phyloP scores from a whole-genome alignment of 2,113 vertebrate genomes.

The Hypomesus transpacificus region DNA sequence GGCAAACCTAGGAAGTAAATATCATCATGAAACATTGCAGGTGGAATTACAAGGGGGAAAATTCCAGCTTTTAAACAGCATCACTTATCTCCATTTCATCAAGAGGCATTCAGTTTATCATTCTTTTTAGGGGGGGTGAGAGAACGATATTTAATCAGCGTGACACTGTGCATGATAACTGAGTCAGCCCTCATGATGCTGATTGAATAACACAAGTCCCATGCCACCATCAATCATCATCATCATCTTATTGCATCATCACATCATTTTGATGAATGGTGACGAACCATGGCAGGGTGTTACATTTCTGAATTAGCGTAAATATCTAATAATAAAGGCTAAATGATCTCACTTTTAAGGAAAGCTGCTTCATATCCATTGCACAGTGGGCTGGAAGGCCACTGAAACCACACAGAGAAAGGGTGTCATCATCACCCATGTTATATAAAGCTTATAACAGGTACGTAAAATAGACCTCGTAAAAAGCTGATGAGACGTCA shows the following conservation, averaged over 20 bases:
- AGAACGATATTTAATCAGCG: background rate
- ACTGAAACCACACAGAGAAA: conserved; percentile 35
- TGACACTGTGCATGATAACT: background rate
- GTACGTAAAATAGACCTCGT: too few species aligned
- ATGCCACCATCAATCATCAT: background rate
- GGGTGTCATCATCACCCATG: background rate
- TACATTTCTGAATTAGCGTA: conserved; percentile 19
- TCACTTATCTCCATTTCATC: background rate
- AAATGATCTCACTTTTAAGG: conserved; percentile 41
- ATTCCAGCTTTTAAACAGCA: background rate
- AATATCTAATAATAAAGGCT: conserved; percentile 24
- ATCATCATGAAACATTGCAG: conserved; percentile 11
- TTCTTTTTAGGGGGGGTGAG: too few species aligned
- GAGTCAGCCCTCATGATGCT: background rate
- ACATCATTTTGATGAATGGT: background rate
- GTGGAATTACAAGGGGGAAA: background rate
- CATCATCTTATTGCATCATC: background rate
- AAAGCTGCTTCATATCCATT: conserved; percentile 36
- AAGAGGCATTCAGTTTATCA: too few species aligned
- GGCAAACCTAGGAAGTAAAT: background rate
- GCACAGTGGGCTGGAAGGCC: conserved; percentile 28
- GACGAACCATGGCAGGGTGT: background rate
- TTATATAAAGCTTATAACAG: too few species aligned
- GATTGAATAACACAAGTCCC: conserved; percentile 5
- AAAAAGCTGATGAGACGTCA: too few species aligned